Evolutionary conservation across 2,797 vertebrate species (phyloP).

Genomic region (Potorous gilbertii): DNA sequence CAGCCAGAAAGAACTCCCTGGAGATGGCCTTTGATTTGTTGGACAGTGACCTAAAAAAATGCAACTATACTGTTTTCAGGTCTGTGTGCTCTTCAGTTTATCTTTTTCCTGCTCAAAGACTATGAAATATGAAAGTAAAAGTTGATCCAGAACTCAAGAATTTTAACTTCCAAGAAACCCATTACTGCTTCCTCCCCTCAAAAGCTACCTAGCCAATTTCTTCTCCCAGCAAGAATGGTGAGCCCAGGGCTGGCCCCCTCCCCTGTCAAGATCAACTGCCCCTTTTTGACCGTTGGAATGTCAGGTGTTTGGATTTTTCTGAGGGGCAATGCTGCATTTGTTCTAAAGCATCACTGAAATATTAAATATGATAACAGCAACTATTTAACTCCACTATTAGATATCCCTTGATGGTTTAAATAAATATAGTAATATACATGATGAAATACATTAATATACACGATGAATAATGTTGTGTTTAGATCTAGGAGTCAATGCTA

Average conservation of each 20-base stretch:
- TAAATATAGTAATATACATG: constrained; percentile 42
- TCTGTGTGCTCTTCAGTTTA: constrained; percentile 28
- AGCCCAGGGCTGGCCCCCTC: constrained; percentile 36
- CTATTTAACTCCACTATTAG: background rate
- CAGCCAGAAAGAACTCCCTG: background rate
- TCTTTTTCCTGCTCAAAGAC: constrained; percentile 23
- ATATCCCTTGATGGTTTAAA: background rate
- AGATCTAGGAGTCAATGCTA: constrained; percentile 24
- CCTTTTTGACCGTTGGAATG: constrained; percentile 11
- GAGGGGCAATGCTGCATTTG: background rate
- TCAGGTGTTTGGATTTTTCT: constrained; percentile 40
- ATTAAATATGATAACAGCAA: constrained; percentile 27
- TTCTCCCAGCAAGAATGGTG: constrained; percentile 22
- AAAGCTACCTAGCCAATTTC: constrained; percentile 13
- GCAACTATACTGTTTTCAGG: constrained; percentile 10
- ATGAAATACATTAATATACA: constrained; percentile 37
- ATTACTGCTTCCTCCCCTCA: background rate
- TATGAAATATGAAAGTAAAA: background rate
- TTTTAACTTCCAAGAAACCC: background rate
- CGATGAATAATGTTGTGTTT: background rate
- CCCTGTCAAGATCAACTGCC: constrained; percentile 36
- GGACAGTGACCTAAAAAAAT: constrained; percentile 18
- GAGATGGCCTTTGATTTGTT: constrained; percentile 31
- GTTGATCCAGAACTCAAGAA: background rate
- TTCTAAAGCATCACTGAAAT: constrained; percentile 43